These are phyloP conservation scores for Perodicticus potto DNA, from an alignment of 2,797 vertebrate species.

Conservation along the genomic window DNA sequence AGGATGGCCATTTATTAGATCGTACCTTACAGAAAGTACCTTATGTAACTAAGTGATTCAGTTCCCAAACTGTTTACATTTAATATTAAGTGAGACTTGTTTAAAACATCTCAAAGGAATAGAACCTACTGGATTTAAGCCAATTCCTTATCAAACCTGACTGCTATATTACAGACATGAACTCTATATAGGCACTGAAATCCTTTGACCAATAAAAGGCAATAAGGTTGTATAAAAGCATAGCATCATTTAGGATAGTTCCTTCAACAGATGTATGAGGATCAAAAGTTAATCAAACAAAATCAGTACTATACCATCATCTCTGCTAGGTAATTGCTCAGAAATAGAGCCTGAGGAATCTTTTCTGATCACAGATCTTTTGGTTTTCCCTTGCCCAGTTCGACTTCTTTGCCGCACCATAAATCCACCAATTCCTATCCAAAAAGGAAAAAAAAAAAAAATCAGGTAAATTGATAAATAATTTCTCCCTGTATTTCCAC, in stretches of 20 bases:
- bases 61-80: background rate
- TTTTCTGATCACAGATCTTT: conserved; percentile 94
- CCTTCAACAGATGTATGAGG: background rate
- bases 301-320: conserved; percentile 91
- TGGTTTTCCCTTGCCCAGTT: conserved; percentile 95
- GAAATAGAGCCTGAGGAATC: conserved; percentile 97
- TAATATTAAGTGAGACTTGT: background rate
- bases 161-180: background rate
- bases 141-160: background rate
- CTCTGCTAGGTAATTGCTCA: conserved; percentile 93
- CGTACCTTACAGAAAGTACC: background rate
- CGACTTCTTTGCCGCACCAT: conserved; percentile 99
- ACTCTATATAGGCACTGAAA: background rate
- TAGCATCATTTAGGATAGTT: background rate
- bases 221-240: background rate
- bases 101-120: background rate
- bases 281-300: background rate
- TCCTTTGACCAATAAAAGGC: background rate
- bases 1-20: background rate
- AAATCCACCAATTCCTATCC: conserved; percentile 97
- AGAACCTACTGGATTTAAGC: background rate
- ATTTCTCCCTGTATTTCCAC: background rate
- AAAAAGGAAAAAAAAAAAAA: conserved; percentile 74
- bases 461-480: background rate
- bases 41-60: background rate